These are phyloP conservation scores for Leptodactylus fallax DNA, from an alignment of 2,797 vertebrate species.

Conservation along the genomic window DNA sequence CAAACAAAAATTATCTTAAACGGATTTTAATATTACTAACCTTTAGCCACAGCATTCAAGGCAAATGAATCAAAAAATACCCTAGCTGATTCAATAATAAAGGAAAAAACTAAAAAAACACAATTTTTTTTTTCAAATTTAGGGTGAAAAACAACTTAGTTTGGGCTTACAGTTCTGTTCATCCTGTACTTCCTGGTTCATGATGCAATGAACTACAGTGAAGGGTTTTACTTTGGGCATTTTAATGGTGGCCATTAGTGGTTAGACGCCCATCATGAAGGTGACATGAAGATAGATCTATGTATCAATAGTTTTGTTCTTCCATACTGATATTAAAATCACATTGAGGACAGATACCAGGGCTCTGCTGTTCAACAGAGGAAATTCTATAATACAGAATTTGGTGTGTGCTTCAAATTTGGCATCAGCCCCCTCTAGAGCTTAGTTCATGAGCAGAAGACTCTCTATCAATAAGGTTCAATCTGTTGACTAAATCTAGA, in stretches of 20 bases:
- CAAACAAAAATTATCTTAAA: slow-evolving; percentile 61
- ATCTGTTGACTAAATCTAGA: slow-evolving; percentile 58
- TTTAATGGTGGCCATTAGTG: background rate
- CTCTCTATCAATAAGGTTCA: slow-evolving; percentile 56
- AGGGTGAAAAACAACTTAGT: too few species aligned
- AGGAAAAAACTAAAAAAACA: too few species aligned
- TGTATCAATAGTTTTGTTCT: background rate
- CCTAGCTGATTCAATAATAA: slow-evolving; percentile 64
- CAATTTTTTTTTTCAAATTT: too few species aligned
- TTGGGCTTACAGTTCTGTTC: background rate
- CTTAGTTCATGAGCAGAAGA: slow-evolving; percentile 39
- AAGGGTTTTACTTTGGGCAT: background rate
- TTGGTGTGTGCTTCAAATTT: slow-evolving; percentile 2
- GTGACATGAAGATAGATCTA: background rate
- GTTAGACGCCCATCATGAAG: background rate
- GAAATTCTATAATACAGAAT: background rate
- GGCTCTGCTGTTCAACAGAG: background rate
- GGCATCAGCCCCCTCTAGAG: slow-evolving; percentile 7
- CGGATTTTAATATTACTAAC: slow-evolving; percentile 64
- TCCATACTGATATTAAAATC: background rate
- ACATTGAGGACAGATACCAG: background rate
- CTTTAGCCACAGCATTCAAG: slow-evolving; percentile 71
- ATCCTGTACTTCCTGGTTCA: background rate
- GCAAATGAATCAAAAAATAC: slow-evolving; percentile 68
- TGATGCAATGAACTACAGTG: background rate